phyloP scores from a whole-genome alignment of 2,797 vertebrate species.

The Takifugu ocellatus region DNA sequence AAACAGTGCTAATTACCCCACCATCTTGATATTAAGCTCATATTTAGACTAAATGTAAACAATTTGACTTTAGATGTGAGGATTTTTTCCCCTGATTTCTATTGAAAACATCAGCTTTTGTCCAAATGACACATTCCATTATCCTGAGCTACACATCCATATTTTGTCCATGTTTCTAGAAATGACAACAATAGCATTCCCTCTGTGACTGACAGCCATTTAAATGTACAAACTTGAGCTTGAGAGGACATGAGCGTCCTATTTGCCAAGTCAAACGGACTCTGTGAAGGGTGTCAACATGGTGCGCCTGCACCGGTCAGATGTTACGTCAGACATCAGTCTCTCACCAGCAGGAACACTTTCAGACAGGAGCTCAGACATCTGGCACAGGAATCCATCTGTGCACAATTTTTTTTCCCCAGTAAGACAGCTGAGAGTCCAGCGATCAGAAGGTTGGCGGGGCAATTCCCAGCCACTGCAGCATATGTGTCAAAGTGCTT shows the following conservation, averaged over 20 bases:
- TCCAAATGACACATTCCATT: no score
- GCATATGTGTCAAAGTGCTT: no score
- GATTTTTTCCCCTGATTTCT: no score
- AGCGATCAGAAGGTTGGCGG: no score
- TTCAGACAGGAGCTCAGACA: slow-evolving; percentile 39
- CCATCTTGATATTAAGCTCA: no score
- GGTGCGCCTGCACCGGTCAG: slow-evolving; percentile 31
- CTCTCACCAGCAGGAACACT: slow-evolving; percentile 43
- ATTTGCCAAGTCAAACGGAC: slow-evolving; percentile 39
- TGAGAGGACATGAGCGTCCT: background rate
- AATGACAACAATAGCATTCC: background rate
- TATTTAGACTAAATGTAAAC: no score
- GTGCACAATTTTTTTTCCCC: slow-evolving; percentile 46
- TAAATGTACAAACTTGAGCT: slow-evolving; percentile 11
- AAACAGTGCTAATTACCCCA: no score
- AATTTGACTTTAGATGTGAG: no score
- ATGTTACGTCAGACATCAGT: slow-evolving; percentile 49
- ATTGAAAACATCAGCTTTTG: no score
- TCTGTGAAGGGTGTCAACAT: slow-evolving; percentile 54
- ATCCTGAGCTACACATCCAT: no score
- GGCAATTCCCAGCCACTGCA: no score
- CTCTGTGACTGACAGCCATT: background rate
- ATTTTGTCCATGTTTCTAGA: no score
- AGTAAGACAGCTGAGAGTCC: slow-evolving; percentile 16
- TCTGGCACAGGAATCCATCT: slow-evolving; percentile 27